These are phyloP conservation scores for Phaethon lepturus DNA, from an alignment of 2,113 vertebrate species.

Conservation along the genomic window DNA sequence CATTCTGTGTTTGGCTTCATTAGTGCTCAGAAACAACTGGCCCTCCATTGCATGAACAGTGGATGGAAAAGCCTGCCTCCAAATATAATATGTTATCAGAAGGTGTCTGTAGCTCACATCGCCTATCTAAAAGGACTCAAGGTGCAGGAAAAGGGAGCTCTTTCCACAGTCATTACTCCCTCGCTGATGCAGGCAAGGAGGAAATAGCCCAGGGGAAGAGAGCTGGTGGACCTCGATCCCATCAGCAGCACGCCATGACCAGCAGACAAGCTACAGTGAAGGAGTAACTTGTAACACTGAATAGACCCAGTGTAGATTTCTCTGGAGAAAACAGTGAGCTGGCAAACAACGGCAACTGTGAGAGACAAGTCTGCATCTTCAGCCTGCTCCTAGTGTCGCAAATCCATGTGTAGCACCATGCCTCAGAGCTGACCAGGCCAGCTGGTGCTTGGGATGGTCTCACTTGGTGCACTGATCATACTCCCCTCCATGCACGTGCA, in stretches of 20 bases:
- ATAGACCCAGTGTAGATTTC: not conserved
- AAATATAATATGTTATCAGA: not conserved
- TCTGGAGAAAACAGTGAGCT: not conserved
- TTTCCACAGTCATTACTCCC: not conserved
- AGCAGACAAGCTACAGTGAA: not conserved
- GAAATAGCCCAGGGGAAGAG: not conserved
- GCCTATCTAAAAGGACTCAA: not conserved
- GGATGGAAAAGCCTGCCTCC: not conserved
- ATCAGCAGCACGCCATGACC: not conserved
- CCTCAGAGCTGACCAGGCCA: not conserved
- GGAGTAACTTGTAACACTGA: not conserved
- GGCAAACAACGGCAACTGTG: not conserved
- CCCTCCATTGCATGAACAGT: accelerated
- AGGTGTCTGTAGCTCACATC: not conserved
- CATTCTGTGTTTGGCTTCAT: not conserved
- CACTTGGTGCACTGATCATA: accelerated
- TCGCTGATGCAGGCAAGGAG: not conserved
- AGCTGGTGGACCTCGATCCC: too few species aligned
- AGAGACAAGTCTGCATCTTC: not conserved
- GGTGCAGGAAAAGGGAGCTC: not conserved
- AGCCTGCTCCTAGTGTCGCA: not conserved
- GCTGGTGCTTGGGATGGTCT: not conserved
- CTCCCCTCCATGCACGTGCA: accelerated
- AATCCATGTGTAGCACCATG: not conserved
- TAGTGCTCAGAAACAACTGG: not conserved